Base-by-base conservation (phyloP, 2,113 vertebrate genomes). In the Tichodroma muraria region DNA sequence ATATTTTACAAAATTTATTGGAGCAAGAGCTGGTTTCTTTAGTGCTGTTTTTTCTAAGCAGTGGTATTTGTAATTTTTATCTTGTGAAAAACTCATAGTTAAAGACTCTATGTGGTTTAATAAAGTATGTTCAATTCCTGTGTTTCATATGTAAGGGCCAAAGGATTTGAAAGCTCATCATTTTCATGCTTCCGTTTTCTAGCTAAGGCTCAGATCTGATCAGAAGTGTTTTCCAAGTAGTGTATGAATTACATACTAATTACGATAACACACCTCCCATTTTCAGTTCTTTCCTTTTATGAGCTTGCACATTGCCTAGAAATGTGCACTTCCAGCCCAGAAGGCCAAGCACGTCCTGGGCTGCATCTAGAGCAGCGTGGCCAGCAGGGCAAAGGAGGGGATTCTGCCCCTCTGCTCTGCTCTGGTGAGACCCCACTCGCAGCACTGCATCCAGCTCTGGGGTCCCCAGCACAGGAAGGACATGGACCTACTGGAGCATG, bases 401-500 rank as follows among this genome's bases (percentile, higher is more conserved):
- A n/a, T 66, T 44, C 19, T 66, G 12, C 9, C 37, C 31, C 59
- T 80, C 37, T 59, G 27, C 40, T 57, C 42, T 30, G 7, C 22
- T 57, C 44, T 52, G n/a, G 2, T 38, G 44, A n/a, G 22, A 52
- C 3, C 13, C 22, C 8, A 11, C 19, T 5, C 24, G 28, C 3
- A 66, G 9, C 1, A 2, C 28, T 45, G 23, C 52, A 28, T 5
- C 30, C 44, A n/a, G 13, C 13, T 30, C 28, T n/a, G 7, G 28
- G 44, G 4, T 1, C 2, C 3, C 44, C 40, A 66, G 16, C 13
- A 15, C 3, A 24, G 37, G 12, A 50, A 33, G 31, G 19, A n/a
- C 3, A 4, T 14, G 1, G 15, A 11, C 1, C 4, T 57, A 1
- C 2, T 9, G 5, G 37, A 59, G 6, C 3, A 4, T 2, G 3